Evolutionary conservation across 2,113 vertebrate species (phyloP).

Genomic region (Cyanoderma ruficeps): DNA sequence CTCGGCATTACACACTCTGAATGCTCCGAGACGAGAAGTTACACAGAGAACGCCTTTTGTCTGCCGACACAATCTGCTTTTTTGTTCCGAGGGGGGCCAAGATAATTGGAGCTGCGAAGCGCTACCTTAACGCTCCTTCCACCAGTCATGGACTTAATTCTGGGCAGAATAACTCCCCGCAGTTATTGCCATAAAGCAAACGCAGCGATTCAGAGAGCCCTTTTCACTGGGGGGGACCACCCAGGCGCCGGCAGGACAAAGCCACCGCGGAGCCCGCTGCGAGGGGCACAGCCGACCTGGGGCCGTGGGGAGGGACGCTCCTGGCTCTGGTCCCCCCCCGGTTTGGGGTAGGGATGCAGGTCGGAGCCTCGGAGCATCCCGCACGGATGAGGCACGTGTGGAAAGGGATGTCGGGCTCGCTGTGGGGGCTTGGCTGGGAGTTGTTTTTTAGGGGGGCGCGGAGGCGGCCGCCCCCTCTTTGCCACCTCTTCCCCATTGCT

Average conservation of each 20-base stretch:
- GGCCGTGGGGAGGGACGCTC: background rate
- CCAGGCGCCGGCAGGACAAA: slow-evolving; percentile 47
- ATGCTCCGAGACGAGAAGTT: slow-evolving; percentile 16
- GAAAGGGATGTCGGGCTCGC: rapidly evolving
- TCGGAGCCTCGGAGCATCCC: background rate
- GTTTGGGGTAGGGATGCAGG: background rate
- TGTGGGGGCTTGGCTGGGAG: background rate
- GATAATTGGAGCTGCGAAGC: slow-evolving; percentile 40
- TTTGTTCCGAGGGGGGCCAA: slow-evolving; percentile 9
- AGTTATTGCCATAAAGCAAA: slow-evolving; percentile 53
- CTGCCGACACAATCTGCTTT: slow-evolving; percentile 17
- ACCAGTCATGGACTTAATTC: slow-evolving; percentile 47
- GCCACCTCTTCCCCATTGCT: background rate
- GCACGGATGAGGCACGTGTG: rapidly evolving
- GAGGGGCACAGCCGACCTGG: background rate
- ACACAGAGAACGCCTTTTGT: slow-evolving; percentile 45
- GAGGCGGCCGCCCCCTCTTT: background rate
- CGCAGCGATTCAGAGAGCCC: slow-evolving; percentile 13
- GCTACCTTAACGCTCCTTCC: slow-evolving; percentile 53
- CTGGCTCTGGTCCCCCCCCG: rapidly evolving
- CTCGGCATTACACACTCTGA: background rate
- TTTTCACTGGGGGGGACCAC: slow-evolving; percentile 59
- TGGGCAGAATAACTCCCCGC: slow-evolving; percentile 63
- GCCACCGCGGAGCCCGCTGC: background rate
- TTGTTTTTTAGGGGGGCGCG: background rate